These are phyloP conservation scores for Heliconius congener DNA, from an alignment of 1,140 invertebrate genomes.

Conservation along the genomic window DNA sequence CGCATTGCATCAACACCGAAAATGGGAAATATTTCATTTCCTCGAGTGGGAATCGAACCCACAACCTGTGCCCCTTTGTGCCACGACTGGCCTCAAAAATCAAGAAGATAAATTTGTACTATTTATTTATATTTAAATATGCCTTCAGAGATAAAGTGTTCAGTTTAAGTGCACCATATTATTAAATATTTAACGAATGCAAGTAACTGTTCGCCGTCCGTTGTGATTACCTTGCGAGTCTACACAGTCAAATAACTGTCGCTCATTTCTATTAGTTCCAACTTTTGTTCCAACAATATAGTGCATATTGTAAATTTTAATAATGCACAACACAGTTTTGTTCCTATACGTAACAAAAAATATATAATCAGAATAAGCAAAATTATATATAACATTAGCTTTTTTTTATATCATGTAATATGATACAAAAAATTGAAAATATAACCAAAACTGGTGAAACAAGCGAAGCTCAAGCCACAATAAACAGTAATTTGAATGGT, in stretches of 20 bases:
- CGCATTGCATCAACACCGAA: too few species aligned
- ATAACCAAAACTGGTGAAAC: not conserved
- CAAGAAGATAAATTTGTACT: not conserved
- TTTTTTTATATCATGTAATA: not conserved
- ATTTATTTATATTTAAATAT: constrained; percentile 2
- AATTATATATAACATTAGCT: not conserved
- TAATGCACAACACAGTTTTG: constrained; percentile 26
- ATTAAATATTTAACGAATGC: constrained; percentile 46
- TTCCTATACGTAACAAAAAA: not conserved
- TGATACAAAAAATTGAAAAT: not conserved
- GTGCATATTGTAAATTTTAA: constrained; percentile 16
- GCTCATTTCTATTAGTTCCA: constrained; percentile 38
- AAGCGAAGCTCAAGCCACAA: not conserved
- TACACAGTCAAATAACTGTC: constrained; percentile 35
- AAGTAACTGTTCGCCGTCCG: constrained; percentile 47
- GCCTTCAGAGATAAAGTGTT: constrained; percentile 27
- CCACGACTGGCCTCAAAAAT: too few species aligned
- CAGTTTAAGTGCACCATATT: constrained; percentile 23
- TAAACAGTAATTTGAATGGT: not conserved
- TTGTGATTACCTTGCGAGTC: constrained; percentile 45
- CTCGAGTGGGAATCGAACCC: too few species aligned
- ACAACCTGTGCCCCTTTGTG: too few species aligned
- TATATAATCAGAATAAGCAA: not conserved
- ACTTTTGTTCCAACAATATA: constrained; percentile 21
- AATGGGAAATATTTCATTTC: too few species aligned